Conservation (phyloP, 2,113 vertebrate species). For the Hypocryptadius cinnamomeus region DNA sequence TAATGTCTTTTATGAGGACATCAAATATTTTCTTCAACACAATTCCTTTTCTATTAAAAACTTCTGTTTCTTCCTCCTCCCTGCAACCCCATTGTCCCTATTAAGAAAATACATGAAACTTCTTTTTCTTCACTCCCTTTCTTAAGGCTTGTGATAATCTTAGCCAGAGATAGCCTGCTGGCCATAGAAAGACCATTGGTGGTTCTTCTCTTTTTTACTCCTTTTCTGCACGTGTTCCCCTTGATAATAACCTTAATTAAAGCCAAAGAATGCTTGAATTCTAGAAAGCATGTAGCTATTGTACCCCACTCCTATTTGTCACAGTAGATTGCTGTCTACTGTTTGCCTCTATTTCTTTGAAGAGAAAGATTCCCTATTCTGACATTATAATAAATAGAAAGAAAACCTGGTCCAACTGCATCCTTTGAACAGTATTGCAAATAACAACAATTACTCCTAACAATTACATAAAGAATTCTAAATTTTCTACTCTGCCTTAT, state of each 20-base stretch:
- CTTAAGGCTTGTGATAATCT: not conserved
- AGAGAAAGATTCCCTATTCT: not conserved
- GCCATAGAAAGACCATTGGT: not conserved
- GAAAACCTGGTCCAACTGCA: not conserved
- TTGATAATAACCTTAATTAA: not conserved
- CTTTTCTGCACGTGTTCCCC: not conserved
- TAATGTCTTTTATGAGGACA: not conserved
- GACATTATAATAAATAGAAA: not conserved
- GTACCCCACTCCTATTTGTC: not conserved
- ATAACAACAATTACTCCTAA: not conserved
- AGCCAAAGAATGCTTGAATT: not conserved
- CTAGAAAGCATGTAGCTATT: not conserved
- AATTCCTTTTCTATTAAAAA: not conserved
- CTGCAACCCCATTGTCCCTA: not conserved
- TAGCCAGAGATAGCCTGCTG: not conserved
- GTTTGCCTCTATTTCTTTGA: not conserved
- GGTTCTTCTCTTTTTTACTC: not conserved
- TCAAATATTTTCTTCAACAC: not conserved
- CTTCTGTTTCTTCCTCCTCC: not conserved
- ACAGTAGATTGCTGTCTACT: not conserved
- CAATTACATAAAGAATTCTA: not conserved
- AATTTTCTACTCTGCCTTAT: not conserved
- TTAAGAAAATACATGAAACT: not conserved
- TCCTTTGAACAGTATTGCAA: not conserved
- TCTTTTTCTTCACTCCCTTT: not conserved